Evolutionary conservation across 2,113 vertebrate genomes (phyloP).

Genomic region (Tretioscincus oriximinensis): DNA sequence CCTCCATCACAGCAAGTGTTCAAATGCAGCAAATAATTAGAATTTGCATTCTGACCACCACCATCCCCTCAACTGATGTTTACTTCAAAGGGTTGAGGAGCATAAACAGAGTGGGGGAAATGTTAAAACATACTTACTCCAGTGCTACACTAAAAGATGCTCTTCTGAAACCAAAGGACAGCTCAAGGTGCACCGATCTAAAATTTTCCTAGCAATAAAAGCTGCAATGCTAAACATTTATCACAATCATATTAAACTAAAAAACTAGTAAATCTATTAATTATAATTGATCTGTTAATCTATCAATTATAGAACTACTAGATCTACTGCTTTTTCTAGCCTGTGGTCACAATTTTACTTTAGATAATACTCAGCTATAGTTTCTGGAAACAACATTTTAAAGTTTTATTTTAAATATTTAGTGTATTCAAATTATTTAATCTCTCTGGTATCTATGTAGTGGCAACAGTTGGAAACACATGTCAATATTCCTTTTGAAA

Average conservation of each 20-base stretch:
- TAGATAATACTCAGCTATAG: slow-evolving; percentile 8
- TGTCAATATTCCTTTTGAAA: not conserved
- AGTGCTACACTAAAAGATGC: too few relatives aligned
- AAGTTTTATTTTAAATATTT: slow-evolving; percentile 36
- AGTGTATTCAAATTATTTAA: slow-evolving; percentile 10
- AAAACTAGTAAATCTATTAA: not conserved
- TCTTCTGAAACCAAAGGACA: not conserved
- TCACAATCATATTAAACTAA: not conserved
- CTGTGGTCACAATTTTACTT: not conserved
- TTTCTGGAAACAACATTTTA: slow-evolving; percentile 25
- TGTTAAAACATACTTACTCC: too few relatives aligned
- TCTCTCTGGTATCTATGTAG: not conserved
- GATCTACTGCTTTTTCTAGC: not conserved
- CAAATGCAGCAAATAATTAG: too few relatives aligned
- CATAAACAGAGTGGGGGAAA: too few relatives aligned
- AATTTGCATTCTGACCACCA: too few relatives aligned
- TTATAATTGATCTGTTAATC: too few relatives aligned
- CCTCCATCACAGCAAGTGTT: too few relatives aligned
- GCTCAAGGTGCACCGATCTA: not conserved
- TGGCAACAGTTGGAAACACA: not conserved
- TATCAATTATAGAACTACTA: not conserved
- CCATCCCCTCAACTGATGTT: too few relatives aligned
- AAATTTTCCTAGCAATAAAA: not conserved
- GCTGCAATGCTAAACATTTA: not conserved
- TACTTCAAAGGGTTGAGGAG: too few relatives aligned